Conservation (phyloP, 2,113 vertebrate species). For the Rhynchomys soricoides region DNA sequence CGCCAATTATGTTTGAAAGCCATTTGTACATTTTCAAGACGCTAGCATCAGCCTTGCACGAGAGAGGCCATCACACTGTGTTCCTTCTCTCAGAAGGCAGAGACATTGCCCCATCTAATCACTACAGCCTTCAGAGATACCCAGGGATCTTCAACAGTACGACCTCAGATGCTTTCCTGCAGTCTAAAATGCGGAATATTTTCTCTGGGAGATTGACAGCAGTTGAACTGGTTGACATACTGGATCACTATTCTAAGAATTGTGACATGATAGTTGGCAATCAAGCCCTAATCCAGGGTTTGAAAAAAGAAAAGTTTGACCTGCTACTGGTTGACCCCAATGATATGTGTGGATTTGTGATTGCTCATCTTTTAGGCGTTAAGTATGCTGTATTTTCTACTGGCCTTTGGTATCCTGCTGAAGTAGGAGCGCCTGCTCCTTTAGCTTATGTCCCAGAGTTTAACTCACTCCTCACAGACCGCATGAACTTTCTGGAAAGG, state of each 20-base stretch:
- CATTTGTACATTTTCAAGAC: slow-evolving; percentile 99
- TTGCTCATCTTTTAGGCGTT: slow-evolving; percentile 96
- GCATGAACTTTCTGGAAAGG: slow-evolving; percentile 93
- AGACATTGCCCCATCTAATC: slow-evolving; percentile 91
- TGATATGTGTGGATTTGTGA: slow-evolving; percentile 99
- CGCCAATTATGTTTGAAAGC: slow-evolving; percentile 99
- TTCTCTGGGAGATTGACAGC: slow-evolving; percentile 97
- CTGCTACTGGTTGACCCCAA: slow-evolving; percentile 98
- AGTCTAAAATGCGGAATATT: slow-evolving; percentile 97
- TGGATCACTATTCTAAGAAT: slow-evolving; percentile 98
- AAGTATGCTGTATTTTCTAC: slow-evolving; percentile 97
- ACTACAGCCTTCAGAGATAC: slow-evolving; percentile 95
- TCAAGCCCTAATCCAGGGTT: slow-evolving; percentile 88
- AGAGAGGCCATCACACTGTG: slow-evolving; percentile 94
- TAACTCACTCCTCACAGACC: slow-evolving; percentile 97
- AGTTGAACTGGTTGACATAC: slow-evolving; percentile 96
- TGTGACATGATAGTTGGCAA: slow-evolving; percentile 96
- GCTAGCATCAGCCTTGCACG: slow-evolving; percentile 93
- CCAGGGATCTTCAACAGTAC: slow-evolving; percentile 98
- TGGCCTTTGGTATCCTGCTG: slow-evolving; percentile 98
- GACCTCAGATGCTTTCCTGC: slow-evolving; percentile 95
- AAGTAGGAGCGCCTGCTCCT: slow-evolving; percentile 96
- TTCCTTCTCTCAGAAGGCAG: slow-evolving; percentile 97
- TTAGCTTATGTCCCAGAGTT: slow-evolving; percentile 98
- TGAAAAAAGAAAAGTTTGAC: slow-evolving; percentile 94